phyloP scores from a whole-genome alignment of 2,113 vertebrate species.

The Zosterops pallidus region DNA sequence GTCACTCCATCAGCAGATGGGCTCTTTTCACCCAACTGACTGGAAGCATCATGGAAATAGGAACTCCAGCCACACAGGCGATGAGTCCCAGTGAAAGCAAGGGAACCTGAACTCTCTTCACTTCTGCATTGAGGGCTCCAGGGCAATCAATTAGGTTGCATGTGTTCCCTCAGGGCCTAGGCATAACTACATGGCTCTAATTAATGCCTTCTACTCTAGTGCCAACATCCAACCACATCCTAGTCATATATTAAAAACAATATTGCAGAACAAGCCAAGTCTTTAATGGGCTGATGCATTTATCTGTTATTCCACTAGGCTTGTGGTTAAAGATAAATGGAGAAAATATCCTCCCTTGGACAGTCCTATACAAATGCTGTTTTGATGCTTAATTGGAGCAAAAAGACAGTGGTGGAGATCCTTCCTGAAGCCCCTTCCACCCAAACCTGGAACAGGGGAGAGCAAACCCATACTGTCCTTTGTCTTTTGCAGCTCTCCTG shows the following conservation, averaged over 20 bases:
- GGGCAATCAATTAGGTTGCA: background rate
- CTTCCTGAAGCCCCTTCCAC: background rate
- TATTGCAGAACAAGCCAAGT: background rate
- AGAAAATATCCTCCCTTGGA: background rate
- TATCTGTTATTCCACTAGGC: background rate
- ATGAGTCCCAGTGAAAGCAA: background rate
- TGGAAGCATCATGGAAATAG: background rate
- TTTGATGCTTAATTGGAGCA: background rate
- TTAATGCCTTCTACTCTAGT: background rate
- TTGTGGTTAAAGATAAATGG: background rate
- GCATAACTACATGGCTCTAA: constrained; percentile 1
- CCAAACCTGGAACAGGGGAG: too few species aligned
- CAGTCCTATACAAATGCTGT: background rate
- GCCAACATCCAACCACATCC: background rate
- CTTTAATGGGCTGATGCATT: constrained; percentile 12
- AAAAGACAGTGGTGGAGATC: background rate
- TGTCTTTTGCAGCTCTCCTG: background rate
- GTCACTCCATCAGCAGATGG: background rate
- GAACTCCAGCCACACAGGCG: background rate
- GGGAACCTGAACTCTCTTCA: background rate
- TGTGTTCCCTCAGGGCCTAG: background rate
- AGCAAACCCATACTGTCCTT: background rate
- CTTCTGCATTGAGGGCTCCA: background rate
- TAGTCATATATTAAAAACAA: background rate
- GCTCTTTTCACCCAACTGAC: background rate